Evolutionary conservation across 1,140 invertebrate genomes (phyloP), one percentile per base, ranked within the genome.

Genomic region (Euglossa dilemma): DNA sequence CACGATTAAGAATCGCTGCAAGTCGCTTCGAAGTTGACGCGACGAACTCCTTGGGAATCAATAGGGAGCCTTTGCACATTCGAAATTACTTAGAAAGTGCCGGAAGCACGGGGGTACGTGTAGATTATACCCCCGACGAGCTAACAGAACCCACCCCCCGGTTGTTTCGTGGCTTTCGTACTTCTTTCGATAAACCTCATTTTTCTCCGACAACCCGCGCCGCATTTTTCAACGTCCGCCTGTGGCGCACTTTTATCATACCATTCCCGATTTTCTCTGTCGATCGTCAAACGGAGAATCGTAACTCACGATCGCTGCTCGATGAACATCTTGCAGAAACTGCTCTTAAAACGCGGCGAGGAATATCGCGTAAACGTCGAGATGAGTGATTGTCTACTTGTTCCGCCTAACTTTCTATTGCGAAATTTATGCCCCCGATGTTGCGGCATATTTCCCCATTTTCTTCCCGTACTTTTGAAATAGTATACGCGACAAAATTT

Each of bases 171-270:
- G 28, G 16, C 18, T n/a, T 78, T 57, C n/a, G 7, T 20, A 25
- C 20, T 50, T 47, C 75, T 47, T 57, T 43, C 36, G 20, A 67
- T n/a, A 45, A 54, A 67, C 36, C 52, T 57, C 64, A 16, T 78
- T 78, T 69, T 67, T 71, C 77, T 59, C 50, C 45, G 1, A 1
- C 36, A 52, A 52, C 45, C 23, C 45, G 56, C 28, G 3, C 5
- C 50, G 12, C 77, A 79, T 79, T 79, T 71, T 79, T 50, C 77
- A 79, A 79, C 6, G 67, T 61, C 66, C 6, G 16, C n/a, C 54
- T 1, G 9, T 1, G 2, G 3, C 4, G 36, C 57, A 36, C 25
- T 47, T 57, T 71, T 14, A 36, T 7, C 54, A 50, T 61, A 50
- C 25, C 25, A 36, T 47, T 7, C 18, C 1, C 45, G 67, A 45